phyloP scores from a whole-genome alignment of 2,113 vertebrate species.

The Aleadryas rufinucha region DNA sequence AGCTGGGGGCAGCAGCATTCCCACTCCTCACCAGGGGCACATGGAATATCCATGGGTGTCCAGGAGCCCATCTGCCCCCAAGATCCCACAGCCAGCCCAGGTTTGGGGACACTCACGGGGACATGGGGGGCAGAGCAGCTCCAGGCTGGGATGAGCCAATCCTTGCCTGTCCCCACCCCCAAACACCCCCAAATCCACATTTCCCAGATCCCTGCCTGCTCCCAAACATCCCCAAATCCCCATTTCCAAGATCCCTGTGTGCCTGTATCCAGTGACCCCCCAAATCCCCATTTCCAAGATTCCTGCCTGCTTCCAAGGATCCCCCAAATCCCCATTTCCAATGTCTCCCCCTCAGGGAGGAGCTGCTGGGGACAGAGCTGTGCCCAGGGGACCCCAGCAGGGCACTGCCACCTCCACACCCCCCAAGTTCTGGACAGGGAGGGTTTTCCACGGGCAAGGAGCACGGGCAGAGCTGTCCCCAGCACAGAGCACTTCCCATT shows the following conservation, averaged over 20 bases:
- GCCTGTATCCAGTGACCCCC: too few species aligned
- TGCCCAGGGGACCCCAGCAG: background rate
- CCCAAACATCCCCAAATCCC: background rate
- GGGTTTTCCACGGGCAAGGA: background rate
- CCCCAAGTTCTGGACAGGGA: too few species aligned
- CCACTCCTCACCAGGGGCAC: accelerated
- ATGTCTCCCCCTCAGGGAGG: background rate
- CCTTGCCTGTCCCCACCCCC: too few species aligned
- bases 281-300: background rate
- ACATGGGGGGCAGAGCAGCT: background rate
- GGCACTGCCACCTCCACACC: background rate
- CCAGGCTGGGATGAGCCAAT: background rate
- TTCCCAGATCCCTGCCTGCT: background rate
- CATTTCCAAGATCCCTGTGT: too few species aligned
- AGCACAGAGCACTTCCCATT: background rate
- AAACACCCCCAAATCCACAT: background rate
- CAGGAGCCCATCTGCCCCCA: too few species aligned
- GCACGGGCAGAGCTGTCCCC: background rate
- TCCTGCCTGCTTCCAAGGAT: too few species aligned
- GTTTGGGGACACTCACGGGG: accelerated
- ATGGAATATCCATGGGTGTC: accelerated
- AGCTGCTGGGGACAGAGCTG: background rate
- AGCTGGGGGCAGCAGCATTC: background rate
- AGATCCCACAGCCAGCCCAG: accelerated
- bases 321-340: background rate